Evolutionary conservation across 2,888 invertebrate genomes (phyloP).

Genomic region (Drosophila infuscata): DNA sequence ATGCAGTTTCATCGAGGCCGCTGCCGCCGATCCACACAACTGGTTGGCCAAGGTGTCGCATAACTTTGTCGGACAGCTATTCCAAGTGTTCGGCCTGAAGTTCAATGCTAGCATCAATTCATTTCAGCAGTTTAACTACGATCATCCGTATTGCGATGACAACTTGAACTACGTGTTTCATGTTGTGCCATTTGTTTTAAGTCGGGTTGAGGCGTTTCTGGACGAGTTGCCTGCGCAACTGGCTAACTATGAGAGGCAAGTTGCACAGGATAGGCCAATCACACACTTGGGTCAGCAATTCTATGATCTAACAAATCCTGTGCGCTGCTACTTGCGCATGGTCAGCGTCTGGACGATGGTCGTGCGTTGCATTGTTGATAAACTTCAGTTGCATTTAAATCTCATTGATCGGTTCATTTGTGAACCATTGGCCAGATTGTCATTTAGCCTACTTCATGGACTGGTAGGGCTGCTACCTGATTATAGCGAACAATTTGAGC

Average conservation of each 20-base stretch:
- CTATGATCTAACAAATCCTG: slow-evolving; percentile 45
- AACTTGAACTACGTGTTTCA: slow-evolving; percentile 58
- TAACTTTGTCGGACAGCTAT: slow-evolving; percentile 63
- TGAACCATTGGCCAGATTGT: slow-evolving; percentile 63
- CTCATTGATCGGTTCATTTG: slow-evolving; percentile 37
- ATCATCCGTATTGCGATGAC: slow-evolving; percentile 52
- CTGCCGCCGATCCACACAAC: slow-evolving; percentile 35
- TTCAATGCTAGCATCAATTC: slow-evolving; percentile 45
- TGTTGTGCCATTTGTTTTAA: slow-evolving; percentile 38
- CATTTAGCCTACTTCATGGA: slow-evolving; percentile 56
- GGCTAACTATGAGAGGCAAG: background rate
- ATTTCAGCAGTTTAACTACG: slow-evolving; percentile 20
- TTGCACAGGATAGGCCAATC: background rate
- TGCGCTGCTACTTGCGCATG: slow-evolving; percentile 48
- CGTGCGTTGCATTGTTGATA: slow-evolving; percentile 19
- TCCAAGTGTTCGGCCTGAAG: slow-evolving; percentile 47
- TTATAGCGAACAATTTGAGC: background rate
- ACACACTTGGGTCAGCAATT: slow-evolving; percentile 3
- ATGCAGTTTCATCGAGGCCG: slow-evolving; percentile 28
- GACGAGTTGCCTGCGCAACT: slow-evolving; percentile 32
- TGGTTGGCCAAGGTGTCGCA: slow-evolving; percentile 56
- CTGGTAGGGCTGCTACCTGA: slow-evolving; percentile 45
- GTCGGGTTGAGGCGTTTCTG: slow-evolving; percentile 51
- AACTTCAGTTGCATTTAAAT: slow-evolving; percentile 17
- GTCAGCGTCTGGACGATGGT: slow-evolving; percentile 49